These are phyloP conservation scores for Cetonia aurata DNA, from an alignment of 2,888 invertebrate genomes.

Conservation along the genomic window DNA sequence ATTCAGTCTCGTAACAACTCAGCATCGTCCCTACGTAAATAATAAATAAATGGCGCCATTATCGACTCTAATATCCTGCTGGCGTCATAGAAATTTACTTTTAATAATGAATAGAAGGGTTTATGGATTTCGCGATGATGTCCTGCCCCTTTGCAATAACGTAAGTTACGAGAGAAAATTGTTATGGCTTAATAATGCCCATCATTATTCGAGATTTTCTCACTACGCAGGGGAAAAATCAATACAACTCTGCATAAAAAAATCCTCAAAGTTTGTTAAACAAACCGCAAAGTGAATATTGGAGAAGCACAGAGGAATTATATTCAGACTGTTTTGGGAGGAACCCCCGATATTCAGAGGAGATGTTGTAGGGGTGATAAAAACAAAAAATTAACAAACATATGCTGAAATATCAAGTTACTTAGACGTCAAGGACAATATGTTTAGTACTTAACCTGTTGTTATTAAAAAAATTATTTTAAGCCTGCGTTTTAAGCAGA, in stretches of 20 bases:
- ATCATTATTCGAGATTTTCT: conserved; percentile 32
- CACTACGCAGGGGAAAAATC: conserved; percentile 9
- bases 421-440: no score
- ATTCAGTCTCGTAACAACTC: no score
- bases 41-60: conserved; percentile 8
- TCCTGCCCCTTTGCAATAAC: conserved; percentile 5
- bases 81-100: conserved; percentile 20
- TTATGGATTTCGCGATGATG: conserved; percentile 23
- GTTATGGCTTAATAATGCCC: conserved; percentile 19
- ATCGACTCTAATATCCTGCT: conserved; percentile 8
- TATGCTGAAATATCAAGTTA: no score
- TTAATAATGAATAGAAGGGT: conserved; percentile 17
- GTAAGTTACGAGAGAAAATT: conserved; percentile 16
- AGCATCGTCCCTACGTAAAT: no score
- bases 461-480: no score
- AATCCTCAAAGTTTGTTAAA: not conserved
- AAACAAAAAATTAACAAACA: no score
- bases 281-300: not conserved
- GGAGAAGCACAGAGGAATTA: no score
- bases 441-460: no score
- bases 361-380: no score
- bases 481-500: no score
- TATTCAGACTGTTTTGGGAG: no score
- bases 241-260: conserved; percentile 5
- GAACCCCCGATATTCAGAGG: no score